Percentiles rank a stretch among this genome's conserved stretches.
phyloP scores from a whole-genome alignment of 2,797 vertebrate genomes.

The Lepus townsendii region DNA sequence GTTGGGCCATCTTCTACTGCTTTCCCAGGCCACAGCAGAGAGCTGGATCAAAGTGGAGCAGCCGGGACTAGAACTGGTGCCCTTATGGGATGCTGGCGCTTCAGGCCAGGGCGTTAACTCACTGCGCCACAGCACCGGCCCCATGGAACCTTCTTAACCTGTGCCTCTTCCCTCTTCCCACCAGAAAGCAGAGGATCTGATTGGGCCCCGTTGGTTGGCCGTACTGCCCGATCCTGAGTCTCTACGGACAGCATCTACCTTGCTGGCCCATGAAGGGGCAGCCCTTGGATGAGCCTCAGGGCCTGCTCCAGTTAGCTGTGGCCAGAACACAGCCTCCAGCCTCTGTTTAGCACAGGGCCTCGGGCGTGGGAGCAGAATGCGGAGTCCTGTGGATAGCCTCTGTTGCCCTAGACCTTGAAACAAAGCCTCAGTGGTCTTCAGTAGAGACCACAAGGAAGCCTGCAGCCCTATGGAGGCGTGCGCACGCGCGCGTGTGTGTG shows the following conservation, averaged over 20 bases:
- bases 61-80: no score
- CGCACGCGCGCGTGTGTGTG: background rate
- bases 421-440: background rate
- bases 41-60: no score
- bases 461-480: background rate
- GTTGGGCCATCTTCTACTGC: no score
- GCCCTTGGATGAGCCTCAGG: background rate
- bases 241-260: background rate
- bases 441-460: slow-evolving; percentile 35
- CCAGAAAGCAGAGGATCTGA: background rate
- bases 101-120: no score
- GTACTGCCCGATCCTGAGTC: background rate
- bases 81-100: no score
- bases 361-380: background rate
- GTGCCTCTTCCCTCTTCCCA: slow-evolving; percentile 16
- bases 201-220: background rate
- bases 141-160: background rate
- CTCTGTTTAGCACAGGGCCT: background rate
- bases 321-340: background rate
- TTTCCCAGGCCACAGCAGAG: no score
- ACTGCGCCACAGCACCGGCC: no score
- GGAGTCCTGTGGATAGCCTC: background rate
- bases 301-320: background rate
- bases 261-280: background rate
- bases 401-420: slow-evolving; percentile 11